Percentiles rank a stretch among this genome's conserved stretches.
Evolutionary conservation across 2,113 vertebrate genomes (phyloP).

Genomic region (Tapirus terrestris): DNA sequence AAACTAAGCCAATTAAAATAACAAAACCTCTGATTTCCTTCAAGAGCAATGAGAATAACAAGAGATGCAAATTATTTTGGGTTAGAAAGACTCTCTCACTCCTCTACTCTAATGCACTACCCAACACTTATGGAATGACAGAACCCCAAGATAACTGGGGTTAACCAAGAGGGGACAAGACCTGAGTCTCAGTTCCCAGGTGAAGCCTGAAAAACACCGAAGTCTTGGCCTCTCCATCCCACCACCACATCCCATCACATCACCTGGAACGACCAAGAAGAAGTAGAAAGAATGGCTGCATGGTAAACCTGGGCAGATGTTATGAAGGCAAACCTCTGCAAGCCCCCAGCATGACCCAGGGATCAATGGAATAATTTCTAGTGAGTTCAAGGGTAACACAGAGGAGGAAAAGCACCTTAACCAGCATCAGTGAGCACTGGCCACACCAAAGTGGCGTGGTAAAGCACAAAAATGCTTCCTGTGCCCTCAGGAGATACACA

Average conservation of each 20-base stretch:
- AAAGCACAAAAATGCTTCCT: neutral
- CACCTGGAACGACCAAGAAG: neutral
- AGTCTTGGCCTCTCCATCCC: neutral
- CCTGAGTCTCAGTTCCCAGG: neutral
- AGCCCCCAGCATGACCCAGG: neutral
- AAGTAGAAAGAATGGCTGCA: neutral
- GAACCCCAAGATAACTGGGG: neutral
- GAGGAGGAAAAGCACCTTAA: neutral
- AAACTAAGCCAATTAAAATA: neutral
- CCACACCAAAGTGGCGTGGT: neutral
- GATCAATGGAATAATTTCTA: neutral
- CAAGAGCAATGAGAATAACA: neutral
- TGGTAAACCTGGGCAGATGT: rapidly evolving
- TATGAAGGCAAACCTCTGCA: neutral
- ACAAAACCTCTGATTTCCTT: neutral
- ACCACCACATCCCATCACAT: neutral
- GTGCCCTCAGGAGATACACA: neutral
- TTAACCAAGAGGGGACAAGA: neutral
- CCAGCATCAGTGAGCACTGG: neutral
- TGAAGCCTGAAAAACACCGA: neutral
- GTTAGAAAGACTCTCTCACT: neutral
- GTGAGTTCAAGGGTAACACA: neutral
- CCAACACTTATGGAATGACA: neutral
- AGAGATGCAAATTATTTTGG: neutral
- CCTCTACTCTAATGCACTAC: neutral